Evolutionary conservation across 2,113 vertebrate species (phyloP), one percentile per base, ranked within the genome.

Genomic region (Xiphias gladius): DNA sequence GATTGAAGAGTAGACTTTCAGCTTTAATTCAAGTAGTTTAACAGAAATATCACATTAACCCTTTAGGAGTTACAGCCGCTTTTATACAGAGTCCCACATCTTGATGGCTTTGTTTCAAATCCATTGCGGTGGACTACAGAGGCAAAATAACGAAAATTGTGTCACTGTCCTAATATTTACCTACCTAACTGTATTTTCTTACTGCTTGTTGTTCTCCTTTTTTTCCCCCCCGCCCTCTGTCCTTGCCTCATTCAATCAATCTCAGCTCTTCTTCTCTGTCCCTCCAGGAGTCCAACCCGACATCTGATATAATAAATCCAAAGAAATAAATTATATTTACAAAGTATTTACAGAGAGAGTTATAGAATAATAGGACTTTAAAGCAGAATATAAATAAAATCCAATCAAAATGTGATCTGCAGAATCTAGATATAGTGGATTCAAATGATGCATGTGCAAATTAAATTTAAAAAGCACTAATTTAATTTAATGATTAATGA

Each of bases 111-210:
- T 35, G 32, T 35, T 35, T 35, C 32, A 35, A 6, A 35, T 35
- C 32, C 32, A 35, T 35, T 35, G 32, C 6, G 32, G 32, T 35
- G 3, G 32, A 4, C 3, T 35, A 4, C 6, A 3, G 32, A 35
- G 32, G 32, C 32, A 35, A 35, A 35, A 35, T 35, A 4, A 6
- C 6, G 32, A 35, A 35, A 35, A 6, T 6, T 35, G n/a, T 35
- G 32, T 35, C 32, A 35, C 32, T 35, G 32, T 35, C 32, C 32
- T 4, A 6, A 35, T 35, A 35, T 6, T 35, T 35, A 35, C 6
- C 3, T 35, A 35, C 32, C 32, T 35, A 35, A 35, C 32, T 35
- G 32, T 35, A 61, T 86, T 84, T 90, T 84, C 82, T 82, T 57
- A 24, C 26, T n/a, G 58, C 68, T 35, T 80, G 64, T 78, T 74